These are phyloP conservation scores for Piaya cayana DNA, from an alignment of 2,113 vertebrate species.

Conservation along the genomic window DNA sequence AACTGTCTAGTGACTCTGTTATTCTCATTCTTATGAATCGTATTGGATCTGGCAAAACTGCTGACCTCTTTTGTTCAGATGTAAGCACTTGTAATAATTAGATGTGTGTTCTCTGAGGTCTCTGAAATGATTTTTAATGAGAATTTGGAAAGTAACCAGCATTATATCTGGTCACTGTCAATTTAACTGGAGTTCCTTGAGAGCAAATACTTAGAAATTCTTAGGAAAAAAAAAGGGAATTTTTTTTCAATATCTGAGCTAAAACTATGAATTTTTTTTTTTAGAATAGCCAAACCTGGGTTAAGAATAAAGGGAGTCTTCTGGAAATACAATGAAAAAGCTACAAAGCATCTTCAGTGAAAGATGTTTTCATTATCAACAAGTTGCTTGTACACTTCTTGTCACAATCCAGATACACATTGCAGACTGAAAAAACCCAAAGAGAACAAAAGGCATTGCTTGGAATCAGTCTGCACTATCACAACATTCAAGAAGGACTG, in stretches of 20 bases:
- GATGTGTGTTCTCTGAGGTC: not conserved
- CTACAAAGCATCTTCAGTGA: not conserved
- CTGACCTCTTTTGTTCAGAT: not conserved
- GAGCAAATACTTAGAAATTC: not conserved
- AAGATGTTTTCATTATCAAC: not conserved
- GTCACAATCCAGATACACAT: not conserved
- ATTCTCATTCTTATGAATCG: not conserved
- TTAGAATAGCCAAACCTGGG: not conserved
- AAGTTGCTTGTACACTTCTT: not conserved
- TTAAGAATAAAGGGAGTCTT: not conserved
- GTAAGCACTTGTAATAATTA: not conserved
- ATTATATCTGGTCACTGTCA: not conserved
- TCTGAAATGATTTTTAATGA: not conserved
- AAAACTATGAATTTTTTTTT: not conserved
- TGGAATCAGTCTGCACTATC: not conserved
- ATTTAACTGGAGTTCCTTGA: not conserved
- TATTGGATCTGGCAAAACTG: not conserved
- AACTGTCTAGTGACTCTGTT: not conserved
- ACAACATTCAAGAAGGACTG: not conserved
- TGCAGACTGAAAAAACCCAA: not conserved
- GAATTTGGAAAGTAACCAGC: not conserved
- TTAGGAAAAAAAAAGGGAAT: not conserved
- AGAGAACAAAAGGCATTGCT: not conserved
- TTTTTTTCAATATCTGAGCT: not conserved
- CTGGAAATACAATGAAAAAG: not conserved